Evolutionary conservation across 2,888 invertebrate genomes (phyloP).

Genomic region (Xanthia icteritia): DNA sequence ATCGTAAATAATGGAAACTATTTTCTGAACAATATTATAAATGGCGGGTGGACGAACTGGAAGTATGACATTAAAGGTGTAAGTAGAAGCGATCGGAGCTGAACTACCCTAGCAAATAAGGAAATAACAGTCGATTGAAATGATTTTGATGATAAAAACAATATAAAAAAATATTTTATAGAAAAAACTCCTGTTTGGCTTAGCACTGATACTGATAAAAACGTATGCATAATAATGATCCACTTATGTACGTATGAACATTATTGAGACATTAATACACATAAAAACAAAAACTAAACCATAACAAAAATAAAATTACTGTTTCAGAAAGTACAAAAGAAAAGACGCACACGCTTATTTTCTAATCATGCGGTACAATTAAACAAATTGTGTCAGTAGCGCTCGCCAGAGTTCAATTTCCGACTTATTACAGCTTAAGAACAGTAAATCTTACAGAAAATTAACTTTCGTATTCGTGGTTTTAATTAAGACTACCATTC

Average conservation of each 20-base stretch:
- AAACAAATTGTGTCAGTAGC: slow-evolving; percentile 57
- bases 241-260: not conserved
- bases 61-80: slow-evolving; percentile 14
- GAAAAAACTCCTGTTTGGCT: not conserved
- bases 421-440: slow-evolving; percentile 33
- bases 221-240: slow-evolving; percentile 7
- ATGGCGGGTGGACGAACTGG: slow-evolving; percentile 10
- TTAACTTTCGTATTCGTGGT: slow-evolving; percentile 34
- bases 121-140: not conserved
- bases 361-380: slow-evolving; percentile 53
- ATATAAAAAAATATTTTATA: not conserved
- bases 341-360: slow-evolving; percentile 16
- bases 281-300: slow-evolving; percentile 26
- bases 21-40: slow-evolving; percentile 52
- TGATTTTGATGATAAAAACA: not conserved
- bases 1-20: slow-evolving; percentile 59
- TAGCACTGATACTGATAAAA: not conserved
- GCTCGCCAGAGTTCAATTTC: slow-evolving; percentile 47
- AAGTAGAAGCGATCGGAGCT: not conserved
- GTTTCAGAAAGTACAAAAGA: slow-evolving; percentile 25
- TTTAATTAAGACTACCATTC: slow-evolving; percentile 44
- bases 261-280: slow-evolving; percentile 9
- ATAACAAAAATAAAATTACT: slow-evolving; percentile 23
- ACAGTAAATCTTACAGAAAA: slow-evolving; percentile 41
- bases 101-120: not conserved